A percentile compares a stretch with the other conserved stretches of the same genome.
Conservation (phyloP, 2,113 vertebrate genomes). For the Gallinago paraguaiae region DNA sequence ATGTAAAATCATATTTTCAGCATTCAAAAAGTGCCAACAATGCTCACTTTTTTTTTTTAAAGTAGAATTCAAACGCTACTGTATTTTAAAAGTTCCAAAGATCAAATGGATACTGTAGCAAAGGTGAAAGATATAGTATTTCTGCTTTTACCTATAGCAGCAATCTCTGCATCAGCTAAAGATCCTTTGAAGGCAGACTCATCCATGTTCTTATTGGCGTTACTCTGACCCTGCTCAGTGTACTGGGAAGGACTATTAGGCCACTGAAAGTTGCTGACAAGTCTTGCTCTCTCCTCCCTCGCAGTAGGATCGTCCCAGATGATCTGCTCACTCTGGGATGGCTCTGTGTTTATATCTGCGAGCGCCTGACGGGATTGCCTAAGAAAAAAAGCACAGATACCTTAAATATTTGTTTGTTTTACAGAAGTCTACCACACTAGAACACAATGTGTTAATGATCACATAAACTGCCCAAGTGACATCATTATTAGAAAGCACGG, state of each 20-base stretch:
- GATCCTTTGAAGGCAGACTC: slow-evolving; percentile 72
- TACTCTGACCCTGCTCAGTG: slow-evolving; percentile 75
- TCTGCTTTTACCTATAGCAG: slow-evolving; percentile 80
- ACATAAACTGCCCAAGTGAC: neutral
- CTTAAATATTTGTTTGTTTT: neutral
- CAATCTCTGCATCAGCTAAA: slow-evolving; percentile 81
- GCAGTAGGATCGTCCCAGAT: slow-evolving; percentile 98
- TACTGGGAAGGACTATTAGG: slow-evolving; percentile 89
- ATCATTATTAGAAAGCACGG: neutral
- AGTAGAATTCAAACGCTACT: neutral
- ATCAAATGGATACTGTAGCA: neutral
- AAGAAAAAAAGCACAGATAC: neutral
- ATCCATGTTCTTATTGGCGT: slow-evolving; percentile 28
- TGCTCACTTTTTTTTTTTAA: neutral
- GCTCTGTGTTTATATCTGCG: slow-evolving; percentile 89
- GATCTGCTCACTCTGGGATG: slow-evolving; percentile 96
- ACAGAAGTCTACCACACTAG: neutral
- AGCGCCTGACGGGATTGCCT: slow-evolving; percentile 84
- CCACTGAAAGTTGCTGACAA: slow-evolving; percentile 95
- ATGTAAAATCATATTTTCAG: neutral
- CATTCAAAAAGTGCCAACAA: neutral
- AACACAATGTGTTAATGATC: neutral
- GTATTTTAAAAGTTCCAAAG: neutral
- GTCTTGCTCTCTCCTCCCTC: slow-evolving; percentile 90
- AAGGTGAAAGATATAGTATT: neutral